phyloP scores from a whole-genome alignment of 2,113 vertebrate species.

The Triplophysa dalaica region DNA sequence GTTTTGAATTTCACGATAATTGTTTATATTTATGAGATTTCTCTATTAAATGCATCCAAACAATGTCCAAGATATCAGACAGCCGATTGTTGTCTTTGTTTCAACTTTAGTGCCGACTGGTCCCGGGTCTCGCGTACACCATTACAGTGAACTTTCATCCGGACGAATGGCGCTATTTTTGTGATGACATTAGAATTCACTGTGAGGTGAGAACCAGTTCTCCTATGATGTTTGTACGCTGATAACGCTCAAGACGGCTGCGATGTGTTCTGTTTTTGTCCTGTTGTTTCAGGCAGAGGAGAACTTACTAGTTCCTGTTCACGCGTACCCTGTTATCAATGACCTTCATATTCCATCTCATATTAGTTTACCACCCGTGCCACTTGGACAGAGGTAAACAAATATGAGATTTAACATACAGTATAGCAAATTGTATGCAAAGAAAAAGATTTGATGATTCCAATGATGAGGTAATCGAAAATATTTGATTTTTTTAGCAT shows the following conservation, averaged over 20 bases:
- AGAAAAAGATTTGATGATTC: not conserved
- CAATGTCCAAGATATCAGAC: too few relatives aligned
- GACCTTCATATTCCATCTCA: conserved; percentile 84
- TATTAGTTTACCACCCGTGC: conserved; percentile 80
- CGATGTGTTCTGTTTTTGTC: conserved; percentile 31
- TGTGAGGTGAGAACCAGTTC: conserved; percentile 76
- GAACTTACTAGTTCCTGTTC: conserved; percentile 84
- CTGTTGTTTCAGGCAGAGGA: conserved; percentile 80
- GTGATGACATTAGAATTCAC: conserved; percentile 88
- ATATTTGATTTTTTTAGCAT: conserved; percentile 51
- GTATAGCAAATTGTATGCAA: not conserved
- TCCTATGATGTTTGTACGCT: not conserved
- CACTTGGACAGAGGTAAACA: conserved; percentile 83
- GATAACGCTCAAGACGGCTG: not conserved
- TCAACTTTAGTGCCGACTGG: conserved; percentile 77
- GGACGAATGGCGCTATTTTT: conserved; percentile 91
- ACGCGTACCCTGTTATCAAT: conserved; percentile 86
- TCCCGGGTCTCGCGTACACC: conserved; percentile 84
- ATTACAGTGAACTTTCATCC: conserved; percentile 83
- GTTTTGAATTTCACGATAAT: not conserved
- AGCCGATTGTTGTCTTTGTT: conserved; percentile 15
- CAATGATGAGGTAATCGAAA: not conserved
- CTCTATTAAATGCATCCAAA: too few relatives aligned
- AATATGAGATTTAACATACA: not conserved
- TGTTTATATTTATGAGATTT: too few relatives aligned